These are phyloP conservation scores for Erebia epiphron DNA, from an alignment of 2,888 invertebrate species.

Conservation along the genomic window DNA sequence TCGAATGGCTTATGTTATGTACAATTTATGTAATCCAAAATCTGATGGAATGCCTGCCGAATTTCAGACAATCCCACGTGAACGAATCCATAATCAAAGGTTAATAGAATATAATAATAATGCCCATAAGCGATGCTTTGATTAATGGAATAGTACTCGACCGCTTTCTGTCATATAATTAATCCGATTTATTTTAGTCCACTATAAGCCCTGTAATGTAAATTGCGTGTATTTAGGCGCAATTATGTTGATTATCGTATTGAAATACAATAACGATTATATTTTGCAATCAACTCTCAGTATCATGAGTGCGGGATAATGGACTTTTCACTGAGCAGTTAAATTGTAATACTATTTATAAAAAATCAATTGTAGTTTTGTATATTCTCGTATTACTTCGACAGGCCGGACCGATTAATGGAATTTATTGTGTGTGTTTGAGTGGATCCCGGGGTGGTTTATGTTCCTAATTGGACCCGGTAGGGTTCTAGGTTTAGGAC, in stretches of 20 bases:
- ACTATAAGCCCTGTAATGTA: background rate
- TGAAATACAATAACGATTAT: slow-evolving; percentile 4
- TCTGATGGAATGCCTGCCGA: background rate
- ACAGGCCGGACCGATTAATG: too few species aligned
- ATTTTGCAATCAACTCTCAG: background rate
- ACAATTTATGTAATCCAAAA: background rate
- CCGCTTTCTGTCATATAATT: slow-evolving; percentile 27
- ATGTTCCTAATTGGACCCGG: too few species aligned
- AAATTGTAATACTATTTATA: background rate
- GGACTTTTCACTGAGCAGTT: background rate
- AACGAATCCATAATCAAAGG: slow-evolving; percentile 1
- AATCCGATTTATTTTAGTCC: background rate
- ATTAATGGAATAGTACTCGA: slow-evolving; percentile 33
- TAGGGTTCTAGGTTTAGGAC: too few species aligned
- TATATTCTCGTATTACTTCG: too few species aligned
- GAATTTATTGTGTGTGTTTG: too few species aligned
- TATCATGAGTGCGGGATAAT: background rate
- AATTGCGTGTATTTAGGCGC: background rate
- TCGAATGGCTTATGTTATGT: background rate
- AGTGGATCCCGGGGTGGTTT: too few species aligned
- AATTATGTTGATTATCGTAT: background rate
- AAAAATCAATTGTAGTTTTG: too few species aligned
- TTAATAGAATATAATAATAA: slow-evolving; percentile 4
- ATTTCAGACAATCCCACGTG: slow-evolving; percentile 11
- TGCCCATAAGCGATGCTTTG: slow-evolving; percentile 33